Percentiles rank a stretch among this genome's conserved stretches.
These are phyloP conservation scores for Drepana arcuata DNA, from an alignment of 1,140 invertebrate species.

Conservation along the genomic window DNA sequence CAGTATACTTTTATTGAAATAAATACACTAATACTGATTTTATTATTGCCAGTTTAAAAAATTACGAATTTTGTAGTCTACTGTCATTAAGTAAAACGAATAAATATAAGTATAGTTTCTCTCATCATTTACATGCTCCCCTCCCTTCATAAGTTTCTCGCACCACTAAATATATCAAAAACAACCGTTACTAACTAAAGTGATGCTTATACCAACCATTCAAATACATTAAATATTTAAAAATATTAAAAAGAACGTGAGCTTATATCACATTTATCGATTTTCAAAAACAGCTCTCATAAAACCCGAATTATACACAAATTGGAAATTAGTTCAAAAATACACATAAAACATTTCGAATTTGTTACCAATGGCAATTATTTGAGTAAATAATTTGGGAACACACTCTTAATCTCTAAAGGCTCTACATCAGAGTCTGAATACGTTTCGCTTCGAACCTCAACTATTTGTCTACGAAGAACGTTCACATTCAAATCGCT, in stretches of 20 bases:
- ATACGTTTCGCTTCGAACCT: conserved; percentile 3
- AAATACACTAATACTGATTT: too few relatives aligned
- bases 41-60: too few relatives aligned
- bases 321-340: too few relatives aligned
- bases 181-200: too few relatives aligned
- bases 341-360: too few relatives aligned
- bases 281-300: too few relatives aligned
- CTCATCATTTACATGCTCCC: conserved; percentile 17
- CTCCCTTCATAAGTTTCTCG: conserved; percentile 19
- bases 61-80: conserved; percentile 14
- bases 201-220: conserved; percentile 13
- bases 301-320: too few relatives aligned
- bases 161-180: too few relatives aligned
- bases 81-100: conserved; percentile 14
- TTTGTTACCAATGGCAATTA: too few relatives aligned
- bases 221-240: too few relatives aligned
- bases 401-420: conserved; percentile 48
- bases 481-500: conserved; percentile 10
- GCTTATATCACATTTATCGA: too few relatives aligned
- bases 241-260: too few relatives aligned
- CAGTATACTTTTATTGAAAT: conserved; percentile 28
- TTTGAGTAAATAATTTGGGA: conserved; percentile 28
- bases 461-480: background rate
- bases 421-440: conserved; percentile 12
- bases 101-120: conserved; percentile 24